Base-by-base conservation (phyloP, 2,797 vertebrate species). In the Arremon brunneinucha region DNA sequence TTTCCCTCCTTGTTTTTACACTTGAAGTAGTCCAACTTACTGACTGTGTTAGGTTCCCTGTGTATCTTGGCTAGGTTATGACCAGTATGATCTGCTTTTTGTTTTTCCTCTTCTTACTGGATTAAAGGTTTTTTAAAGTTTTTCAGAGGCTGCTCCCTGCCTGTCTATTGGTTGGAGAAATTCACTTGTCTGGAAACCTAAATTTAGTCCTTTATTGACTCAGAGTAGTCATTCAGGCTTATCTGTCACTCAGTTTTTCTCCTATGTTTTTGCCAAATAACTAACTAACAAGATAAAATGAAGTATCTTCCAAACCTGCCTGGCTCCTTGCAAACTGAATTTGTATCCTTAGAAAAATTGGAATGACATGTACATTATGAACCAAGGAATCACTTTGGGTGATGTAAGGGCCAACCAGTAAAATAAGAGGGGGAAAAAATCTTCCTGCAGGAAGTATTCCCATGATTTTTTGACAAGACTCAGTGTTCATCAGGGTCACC, bases 241-340 rank as follows among this genome's bases (percentile, higher is more conserved):
- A 95, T 65, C 63, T 82, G 50, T 69, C 70, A 82, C 83, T 86
- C 41, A 12, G 9, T 53, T 94, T 85, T 90, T 71, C 49, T 78
- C 39, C 9, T 60, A 0, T 32, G 20, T 55, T 94, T 95, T 82
- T 93, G 80, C 74, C 74, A 87, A 55, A 93, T 34, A 77, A 37
- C 67, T 84, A 82, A n/a, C 63, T 92, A 69, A 84, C 62, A 84
- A 75, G 77, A 83, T 94, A 72, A 72, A 63, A 50, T 70, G 43
- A 75, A 89, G 14, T 82, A 46, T 43, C 47, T 87, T 90, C 77
- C 52, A 76, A 87, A 92, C n/a, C 26, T 89, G 46, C 67, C 15
- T 75, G 67, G 53, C 81, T 89, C 43, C 59, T 79, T 76, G 55
- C n/a, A 90, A 79, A 65, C 44, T 52, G 13, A 78, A 60, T 91